A percentile compares a stretch with the other conserved stretches of the same genome.
Evolutionary conservation across 2,113 vertebrate genomes (phyloP).

Genomic region (Psettodes erumei): DNA sequence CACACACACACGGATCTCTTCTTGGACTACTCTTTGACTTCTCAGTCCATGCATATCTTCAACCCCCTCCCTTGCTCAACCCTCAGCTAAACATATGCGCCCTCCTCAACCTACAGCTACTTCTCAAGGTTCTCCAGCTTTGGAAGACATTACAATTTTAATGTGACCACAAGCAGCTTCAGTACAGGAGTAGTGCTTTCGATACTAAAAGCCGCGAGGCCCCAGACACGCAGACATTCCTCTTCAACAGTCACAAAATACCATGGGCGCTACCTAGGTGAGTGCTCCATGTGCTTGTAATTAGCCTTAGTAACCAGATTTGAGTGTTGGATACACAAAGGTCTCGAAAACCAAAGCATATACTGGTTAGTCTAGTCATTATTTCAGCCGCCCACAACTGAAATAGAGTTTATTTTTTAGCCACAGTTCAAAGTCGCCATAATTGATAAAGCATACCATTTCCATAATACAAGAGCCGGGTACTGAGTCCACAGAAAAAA

Average conservation of each 20-base stretch:
- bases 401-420: constrained; percentile 50
- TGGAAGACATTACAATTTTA: constrained; percentile 58
- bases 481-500: constrained; percentile 25
- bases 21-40: neutral
- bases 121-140: constrained; percentile 34
- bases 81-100: constrained; percentile 14
- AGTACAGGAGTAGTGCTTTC: constrained; percentile 8
- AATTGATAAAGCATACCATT: constrained; percentile 61
- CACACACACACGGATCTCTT: neutral
- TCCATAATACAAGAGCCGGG: constrained; percentile 37
- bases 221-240: constrained; percentile 42
- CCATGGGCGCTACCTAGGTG: constrained; percentile 38
- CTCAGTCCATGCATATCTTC: neutral
- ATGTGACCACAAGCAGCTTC: constrained; percentile 57
- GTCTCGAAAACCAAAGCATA: constrained; percentile 24
- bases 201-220: constrained; percentile 40
- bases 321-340: neutral
- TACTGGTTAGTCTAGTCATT: constrained; percentile 32
- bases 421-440: constrained; percentile 30
- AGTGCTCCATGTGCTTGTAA: constrained; percentile 58
- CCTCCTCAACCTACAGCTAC: neutral
- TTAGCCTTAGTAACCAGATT: constrained; percentile 47
- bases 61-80: constrained; percentile 21
- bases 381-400: constrained; percentile 45
- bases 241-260: constrained; percentile 22